Evolutionary conservation across 2,797 vertebrate species (phyloP).

Genomic region (Mus spretus): DNA sequence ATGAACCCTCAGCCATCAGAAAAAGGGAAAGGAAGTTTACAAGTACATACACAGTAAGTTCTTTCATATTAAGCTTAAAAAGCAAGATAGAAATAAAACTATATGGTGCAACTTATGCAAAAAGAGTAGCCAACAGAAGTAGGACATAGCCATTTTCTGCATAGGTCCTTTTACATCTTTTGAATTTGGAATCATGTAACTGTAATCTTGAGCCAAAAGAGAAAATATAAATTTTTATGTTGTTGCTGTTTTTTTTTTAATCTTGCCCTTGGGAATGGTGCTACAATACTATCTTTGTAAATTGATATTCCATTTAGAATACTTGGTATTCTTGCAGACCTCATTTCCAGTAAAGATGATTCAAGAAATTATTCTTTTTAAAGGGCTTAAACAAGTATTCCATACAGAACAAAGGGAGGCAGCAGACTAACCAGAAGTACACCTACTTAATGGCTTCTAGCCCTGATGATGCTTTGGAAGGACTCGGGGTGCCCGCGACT

Average conservation of each 20-base stretch:
- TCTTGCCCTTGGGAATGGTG: background rate
- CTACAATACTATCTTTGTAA: slow-evolving; percentile 43
- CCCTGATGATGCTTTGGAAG: slow-evolving; percentile 35
- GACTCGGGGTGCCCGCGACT: background rate
- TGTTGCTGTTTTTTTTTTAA: background rate
- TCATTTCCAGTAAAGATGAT: slow-evolving; percentile 51
- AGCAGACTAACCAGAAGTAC: background rate
- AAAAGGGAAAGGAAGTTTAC: slow-evolving; percentile 59
- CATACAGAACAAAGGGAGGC: slow-evolving; percentile 18
- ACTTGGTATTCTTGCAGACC: slow-evolving; percentile 31
- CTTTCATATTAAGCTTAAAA: slow-evolving; percentile 43
- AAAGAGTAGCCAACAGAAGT: slow-evolving; percentile 21
- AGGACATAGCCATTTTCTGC: slow-evolving; percentile 26
- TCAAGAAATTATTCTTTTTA: slow-evolving; percentile 66
- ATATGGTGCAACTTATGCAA: background rate
- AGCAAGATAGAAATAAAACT: slow-evolving; percentile 52
- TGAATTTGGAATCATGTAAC: slow-evolving; percentile 44
- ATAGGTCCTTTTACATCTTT: slow-evolving; percentile 15
- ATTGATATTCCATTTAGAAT: slow-evolving; percentile 52
- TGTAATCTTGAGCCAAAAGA: slow-evolving; percentile 39
- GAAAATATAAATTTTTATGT: background rate
- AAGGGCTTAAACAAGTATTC: slow-evolving; percentile 51
- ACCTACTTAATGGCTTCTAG: slow-evolving; percentile 19
- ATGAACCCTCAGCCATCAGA: slow-evolving; percentile 60
- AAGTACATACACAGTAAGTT: slow-evolving; percentile 35